Base-by-base conservation (phyloP, 1,140 invertebrate genomes). In the Cydia strobilella region DNA sequence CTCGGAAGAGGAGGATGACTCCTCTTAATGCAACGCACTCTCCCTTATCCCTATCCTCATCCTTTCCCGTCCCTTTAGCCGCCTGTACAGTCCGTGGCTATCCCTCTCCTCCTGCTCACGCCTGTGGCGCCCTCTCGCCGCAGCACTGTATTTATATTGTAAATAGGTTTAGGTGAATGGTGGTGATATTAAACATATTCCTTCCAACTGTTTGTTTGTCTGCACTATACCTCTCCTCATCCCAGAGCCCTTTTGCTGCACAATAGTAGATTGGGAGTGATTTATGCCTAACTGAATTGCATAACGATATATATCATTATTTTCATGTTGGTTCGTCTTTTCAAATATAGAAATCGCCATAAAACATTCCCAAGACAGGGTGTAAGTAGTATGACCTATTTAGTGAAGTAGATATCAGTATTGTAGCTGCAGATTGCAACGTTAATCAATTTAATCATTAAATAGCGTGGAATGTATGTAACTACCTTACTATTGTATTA, bases 91-190 rank as follows among this genome's bases (percentile, higher is more conserved):
- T 84, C 78, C 82, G 84, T 82, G 82, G 74, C 66, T 75, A 9
- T 75, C 73, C 59, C 51, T 78, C 59, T 48, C 54, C 73, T 39
- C 73, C 39, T 74, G 63, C 75, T 77, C 76, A 74, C 75, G 62
- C 76, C 76, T 73, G 77, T 71, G 69, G 74, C 63, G 72, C 77
- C 74, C 72, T 75, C 71, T 63, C 72, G 77, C 59, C 59, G 59
- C 71, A 72, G 74, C 78, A 75, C 84, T 88, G 84, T 92, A 90
- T 92, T 87, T 90, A 90, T 89, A 85, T 80, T 91, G 90, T 92
- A 92, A 90, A 91, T 92, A 92, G 89, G 79, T 82, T 83, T 89
- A 91, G 90, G 89, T 89, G 88, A 88, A 81, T 84, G 80, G 74
- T 84, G 90, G 88, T 90, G 86, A 85, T 86, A 90, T 90, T 90